Evolutionary conservation across 2,797 vertebrate genomes (phyloP).

Genomic region (Macroramphosus scolopax): DNA sequence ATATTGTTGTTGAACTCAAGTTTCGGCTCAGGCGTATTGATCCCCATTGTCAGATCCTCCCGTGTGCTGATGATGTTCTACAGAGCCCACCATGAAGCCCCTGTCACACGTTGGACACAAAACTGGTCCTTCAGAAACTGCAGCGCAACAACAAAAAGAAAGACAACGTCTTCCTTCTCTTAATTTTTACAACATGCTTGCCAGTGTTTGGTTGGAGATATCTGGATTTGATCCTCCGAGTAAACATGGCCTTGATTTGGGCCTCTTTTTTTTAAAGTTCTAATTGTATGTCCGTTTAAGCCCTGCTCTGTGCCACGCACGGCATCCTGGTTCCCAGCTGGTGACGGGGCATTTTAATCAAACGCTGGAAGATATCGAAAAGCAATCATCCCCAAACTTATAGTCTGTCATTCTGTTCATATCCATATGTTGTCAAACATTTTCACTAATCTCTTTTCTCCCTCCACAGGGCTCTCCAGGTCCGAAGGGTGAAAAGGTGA

Average conservation of each 20-base stretch:
- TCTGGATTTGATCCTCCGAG: constrained; percentile 52
- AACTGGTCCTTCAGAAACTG: too few species aligned
- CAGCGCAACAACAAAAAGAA: constrained; percentile 10
- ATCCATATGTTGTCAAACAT: constrained; percentile 9
- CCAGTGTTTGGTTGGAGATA: constrained; percentile 53
- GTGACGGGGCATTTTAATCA: constrained; percentile 52
- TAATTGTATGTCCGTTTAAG: constrained; percentile 65
- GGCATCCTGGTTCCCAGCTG: constrained; percentile 33
- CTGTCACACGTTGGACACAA: too few species aligned
- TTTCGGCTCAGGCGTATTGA: constrained; percentile 28
- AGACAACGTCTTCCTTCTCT: constrained; percentile 32
- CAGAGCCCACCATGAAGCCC: constrained; percentile 55
- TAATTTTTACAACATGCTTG: constrained; percentile 31
- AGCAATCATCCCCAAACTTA: too few species aligned
- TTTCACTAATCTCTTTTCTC: constrained; percentile 14
- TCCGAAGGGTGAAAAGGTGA: constrained; percentile 96
- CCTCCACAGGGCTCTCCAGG: constrained; percentile 88
- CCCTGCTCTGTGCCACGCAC: constrained; percentile 32
- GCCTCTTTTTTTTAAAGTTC: constrained; percentile 56
- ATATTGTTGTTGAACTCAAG: constrained; percentile 16
- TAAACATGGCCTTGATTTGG: constrained; percentile 68
- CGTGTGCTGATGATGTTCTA: constrained; percentile 33
- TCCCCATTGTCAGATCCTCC: constrained; percentile 38
- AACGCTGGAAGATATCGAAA: constrained; percentile 17
- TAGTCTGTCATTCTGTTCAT: neutral